Percentiles rank a stretch among this genome's conserved stretches.
Conservation (phyloP, 30 jellyfish, hydroid and myxozoan species). For the Hydractinia echinata region DNA sequence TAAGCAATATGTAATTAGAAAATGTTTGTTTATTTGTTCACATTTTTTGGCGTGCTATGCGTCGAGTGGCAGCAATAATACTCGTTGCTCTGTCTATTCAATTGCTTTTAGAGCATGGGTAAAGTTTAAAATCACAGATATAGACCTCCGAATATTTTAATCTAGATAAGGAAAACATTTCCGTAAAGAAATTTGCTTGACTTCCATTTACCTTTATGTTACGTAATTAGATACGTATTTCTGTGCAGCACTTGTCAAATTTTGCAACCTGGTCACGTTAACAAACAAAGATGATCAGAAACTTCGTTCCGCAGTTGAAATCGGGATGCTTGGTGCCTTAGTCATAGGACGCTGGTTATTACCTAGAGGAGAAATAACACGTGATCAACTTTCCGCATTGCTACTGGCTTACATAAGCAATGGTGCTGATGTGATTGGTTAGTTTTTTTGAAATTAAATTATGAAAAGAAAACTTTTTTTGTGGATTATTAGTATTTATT, state of each 20-base stretch:
- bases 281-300: constrained; percentile 20
- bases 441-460: not conserved
- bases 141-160: too few relatives aligned
- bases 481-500: not conserved
- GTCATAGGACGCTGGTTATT: constrained; percentile 25
- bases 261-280: not conserved
- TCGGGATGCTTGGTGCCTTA: constrained; percentile 28
- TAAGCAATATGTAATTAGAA: too few relatives aligned
- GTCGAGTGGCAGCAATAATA: too few relatives aligned
- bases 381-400: constrained; percentile 25
- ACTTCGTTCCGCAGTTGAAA: constrained; percentile 19
- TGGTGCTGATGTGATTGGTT: constrained; percentile 24
- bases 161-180: too few relatives aligned
- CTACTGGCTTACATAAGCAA: constrained; percentile 8
- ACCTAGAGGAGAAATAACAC: constrained; percentile 27
- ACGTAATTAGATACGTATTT: not conserved
- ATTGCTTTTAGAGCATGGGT: too few relatives aligned
- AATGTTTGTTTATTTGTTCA: too few relatives aligned
- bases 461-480: not conserved
- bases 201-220: too few relatives aligned
- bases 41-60: too few relatives aligned
- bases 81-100: too few relatives aligned
- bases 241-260: not conserved
- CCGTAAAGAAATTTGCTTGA: too few relatives aligned
- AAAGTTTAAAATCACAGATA: too few relatives aligned